Conservation (phyloP, 37 sponge, comb jelly and placozoan species). For the Petrosia ficiformis region DNA sequence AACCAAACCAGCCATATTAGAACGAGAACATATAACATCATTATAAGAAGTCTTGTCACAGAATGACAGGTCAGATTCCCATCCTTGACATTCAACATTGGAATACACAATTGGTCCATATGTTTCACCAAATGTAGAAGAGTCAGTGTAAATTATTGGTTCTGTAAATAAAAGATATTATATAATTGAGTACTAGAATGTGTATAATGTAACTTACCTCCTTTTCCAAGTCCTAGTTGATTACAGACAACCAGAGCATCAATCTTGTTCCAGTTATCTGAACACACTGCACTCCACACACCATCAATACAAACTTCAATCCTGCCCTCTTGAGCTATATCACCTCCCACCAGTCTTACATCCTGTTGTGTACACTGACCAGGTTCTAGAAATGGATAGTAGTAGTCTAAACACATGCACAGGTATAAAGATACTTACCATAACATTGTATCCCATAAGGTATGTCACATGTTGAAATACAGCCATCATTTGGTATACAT, state of each 20-base stretch:
- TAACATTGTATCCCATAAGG: not conserved
- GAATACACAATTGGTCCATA: not conserved
- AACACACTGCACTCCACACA: slow-evolving; percentile 5
- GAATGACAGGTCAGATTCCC: not conserved
- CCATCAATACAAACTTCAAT: not conserved
- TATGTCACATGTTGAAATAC: not conserved
- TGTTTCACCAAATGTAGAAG: not conserved
- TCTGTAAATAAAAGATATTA: too few relatives aligned
- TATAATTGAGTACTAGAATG: too few relatives aligned
- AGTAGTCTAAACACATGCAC: not conserved
- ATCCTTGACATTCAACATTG: not conserved
- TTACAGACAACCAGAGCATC: slow-evolving; percentile 1
- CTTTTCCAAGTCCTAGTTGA: slow-evolving; percentile 1
- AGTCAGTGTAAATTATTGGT: not conserved
- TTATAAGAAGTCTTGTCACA: not conserved
- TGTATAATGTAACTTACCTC: not conserved
- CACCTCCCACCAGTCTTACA: not conserved
- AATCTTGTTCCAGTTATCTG: not conserved
- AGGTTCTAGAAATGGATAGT: not conserved
- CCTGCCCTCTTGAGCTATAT: not conserved
- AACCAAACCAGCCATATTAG: not conserved
- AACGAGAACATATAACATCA: not conserved
- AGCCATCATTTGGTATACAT: not conserved
- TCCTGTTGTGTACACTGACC: not conserved
- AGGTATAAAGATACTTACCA: not conserved